Conservation (phyloP, 2,113 vertebrate species). For the Alces alces region DNA sequence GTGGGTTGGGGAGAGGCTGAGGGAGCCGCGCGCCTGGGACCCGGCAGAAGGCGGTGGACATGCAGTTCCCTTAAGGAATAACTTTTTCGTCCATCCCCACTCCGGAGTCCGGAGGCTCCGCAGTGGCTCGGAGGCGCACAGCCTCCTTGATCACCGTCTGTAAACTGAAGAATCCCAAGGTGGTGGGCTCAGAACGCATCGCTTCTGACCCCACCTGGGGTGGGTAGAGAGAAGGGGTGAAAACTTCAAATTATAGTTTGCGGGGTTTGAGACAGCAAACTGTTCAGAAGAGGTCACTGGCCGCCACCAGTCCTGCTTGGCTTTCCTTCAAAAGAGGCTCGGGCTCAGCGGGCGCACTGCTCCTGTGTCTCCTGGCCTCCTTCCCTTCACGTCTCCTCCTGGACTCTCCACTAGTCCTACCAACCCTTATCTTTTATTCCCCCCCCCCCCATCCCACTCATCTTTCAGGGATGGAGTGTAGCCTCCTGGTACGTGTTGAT, state of each 20-base stretch:
- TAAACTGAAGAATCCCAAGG: background rate
- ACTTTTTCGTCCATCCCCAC: background rate
- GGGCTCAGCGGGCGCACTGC: accelerated
- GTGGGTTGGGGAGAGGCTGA: background rate
- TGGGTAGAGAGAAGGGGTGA: background rate
- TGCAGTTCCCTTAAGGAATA: background rate
- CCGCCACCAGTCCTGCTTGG: accelerated
- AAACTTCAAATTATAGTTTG: background rate
- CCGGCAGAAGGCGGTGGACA: accelerated
- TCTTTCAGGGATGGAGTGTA: background rate
- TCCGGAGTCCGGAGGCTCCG: too few relatives aligned
- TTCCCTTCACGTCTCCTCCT: background rate
- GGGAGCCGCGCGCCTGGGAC: background rate
- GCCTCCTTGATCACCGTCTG: too few relatives aligned
- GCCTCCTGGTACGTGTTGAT: background rate
- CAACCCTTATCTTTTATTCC: background rate
- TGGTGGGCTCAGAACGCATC: background rate
- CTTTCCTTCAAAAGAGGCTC: background rate
- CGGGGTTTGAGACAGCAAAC: background rate
- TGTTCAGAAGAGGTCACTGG: background rate
- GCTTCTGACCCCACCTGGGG: background rate
- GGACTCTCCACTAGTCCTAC: background rate
- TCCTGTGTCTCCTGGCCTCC: background rate
- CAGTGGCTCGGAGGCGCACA: background rate
- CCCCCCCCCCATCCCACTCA: background rate